phyloP scores from a whole-genome alignment of 2,888 invertebrate genomes.

The Linyphia triangularis region DNA sequence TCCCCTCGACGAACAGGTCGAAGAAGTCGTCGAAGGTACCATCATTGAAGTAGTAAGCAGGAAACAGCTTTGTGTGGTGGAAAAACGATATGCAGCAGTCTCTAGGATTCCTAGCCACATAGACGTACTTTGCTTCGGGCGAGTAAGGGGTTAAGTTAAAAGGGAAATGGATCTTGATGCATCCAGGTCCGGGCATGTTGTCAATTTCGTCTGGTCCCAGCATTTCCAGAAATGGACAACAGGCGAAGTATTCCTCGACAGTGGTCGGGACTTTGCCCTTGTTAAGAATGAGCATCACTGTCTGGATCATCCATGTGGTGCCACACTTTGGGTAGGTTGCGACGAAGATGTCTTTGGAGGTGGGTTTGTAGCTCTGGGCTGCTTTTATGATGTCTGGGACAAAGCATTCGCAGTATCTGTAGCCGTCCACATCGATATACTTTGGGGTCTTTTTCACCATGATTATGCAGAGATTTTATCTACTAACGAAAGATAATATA shows the following conservation, averaged over 20 bases:
- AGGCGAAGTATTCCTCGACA: constrained; percentile 63
- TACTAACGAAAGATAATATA: neutral
- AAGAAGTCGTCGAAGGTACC: constrained; percentile 79
- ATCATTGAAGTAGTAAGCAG: constrained; percentile 62
- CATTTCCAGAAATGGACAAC: constrained; percentile 72
- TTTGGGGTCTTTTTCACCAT: constrained; percentile 55
- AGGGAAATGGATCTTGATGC: constrained; percentile 78
- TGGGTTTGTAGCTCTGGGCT: constrained; percentile 57
- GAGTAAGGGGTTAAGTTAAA: constrained; percentile 75
- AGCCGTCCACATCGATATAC: constrained; percentile 66
- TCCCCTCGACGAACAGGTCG: constrained; percentile 79
- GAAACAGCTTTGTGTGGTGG: constrained; percentile 78
- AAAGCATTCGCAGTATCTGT: constrained; percentile 46
- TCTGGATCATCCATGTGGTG: constrained; percentile 74
- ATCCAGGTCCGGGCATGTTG: constrained; percentile 69
- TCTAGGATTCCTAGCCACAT: constrained; percentile 81
- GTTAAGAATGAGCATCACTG: constrained; percentile 49
- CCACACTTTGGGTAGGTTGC: constrained; percentile 75
- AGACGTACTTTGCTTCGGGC: constrained; percentile 78
- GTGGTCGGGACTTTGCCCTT: constrained; percentile 67
- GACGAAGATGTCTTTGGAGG: constrained; percentile 52
- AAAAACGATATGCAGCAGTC: constrained; percentile 81
- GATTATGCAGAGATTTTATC: neutral
- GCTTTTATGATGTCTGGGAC: constrained; percentile 56
- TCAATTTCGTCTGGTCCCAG: constrained; percentile 64